These are phyloP conservation scores for Loripinus fragilis DNA, from an alignment of 2,888 invertebrate genomes.

Conservation along the genomic window DNA sequence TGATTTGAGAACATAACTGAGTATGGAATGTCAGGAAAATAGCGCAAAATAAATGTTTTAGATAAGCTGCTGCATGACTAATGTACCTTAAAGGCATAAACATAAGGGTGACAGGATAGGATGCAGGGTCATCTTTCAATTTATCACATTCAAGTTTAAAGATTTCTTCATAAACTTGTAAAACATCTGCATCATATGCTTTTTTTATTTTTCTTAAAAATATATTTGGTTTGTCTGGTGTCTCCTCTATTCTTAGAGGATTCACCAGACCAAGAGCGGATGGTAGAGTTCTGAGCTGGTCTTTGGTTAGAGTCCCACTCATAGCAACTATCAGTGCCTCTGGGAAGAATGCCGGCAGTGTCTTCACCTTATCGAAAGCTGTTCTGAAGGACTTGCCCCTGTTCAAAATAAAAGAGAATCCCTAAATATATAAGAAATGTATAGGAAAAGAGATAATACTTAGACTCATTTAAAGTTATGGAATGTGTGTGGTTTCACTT, in stretches of 20 bases:
- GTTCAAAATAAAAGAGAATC: neutral
- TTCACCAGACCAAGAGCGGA: slow-evolving; percentile 12
- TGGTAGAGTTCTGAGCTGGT: slow-evolving; percentile 31
- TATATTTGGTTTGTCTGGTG: slow-evolving; percentile 41
- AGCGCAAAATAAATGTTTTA: too few relatives aligned
- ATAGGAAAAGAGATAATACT: too few relatives aligned
- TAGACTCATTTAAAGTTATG: too few relatives aligned
- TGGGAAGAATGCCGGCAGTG: neutral
- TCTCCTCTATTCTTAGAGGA: slow-evolving; percentile 14
- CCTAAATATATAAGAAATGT: too few relatives aligned
- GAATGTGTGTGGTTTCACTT: too few relatives aligned
- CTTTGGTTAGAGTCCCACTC: slow-evolving; percentile 35
- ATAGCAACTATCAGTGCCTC: slow-evolving; percentile 8
- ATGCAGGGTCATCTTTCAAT: too few relatives aligned
- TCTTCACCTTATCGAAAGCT: neutral
- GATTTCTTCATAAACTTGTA: slow-evolving; percentile 36
- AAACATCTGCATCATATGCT: slow-evolving; percentile 19
- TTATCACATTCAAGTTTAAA: neutral
- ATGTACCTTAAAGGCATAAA: too few relatives aligned
- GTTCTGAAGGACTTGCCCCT: neutral
- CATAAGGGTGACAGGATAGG: too few relatives aligned
- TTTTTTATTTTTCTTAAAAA: slow-evolving; percentile 28
- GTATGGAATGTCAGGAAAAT: too few relatives aligned
- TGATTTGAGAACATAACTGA: too few relatives aligned
- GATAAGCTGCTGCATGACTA: too few relatives aligned